Evolutionary conservation across 2,113 vertebrate genomes (phyloP).

Genomic region (Dasyornis broadbenti): DNA sequence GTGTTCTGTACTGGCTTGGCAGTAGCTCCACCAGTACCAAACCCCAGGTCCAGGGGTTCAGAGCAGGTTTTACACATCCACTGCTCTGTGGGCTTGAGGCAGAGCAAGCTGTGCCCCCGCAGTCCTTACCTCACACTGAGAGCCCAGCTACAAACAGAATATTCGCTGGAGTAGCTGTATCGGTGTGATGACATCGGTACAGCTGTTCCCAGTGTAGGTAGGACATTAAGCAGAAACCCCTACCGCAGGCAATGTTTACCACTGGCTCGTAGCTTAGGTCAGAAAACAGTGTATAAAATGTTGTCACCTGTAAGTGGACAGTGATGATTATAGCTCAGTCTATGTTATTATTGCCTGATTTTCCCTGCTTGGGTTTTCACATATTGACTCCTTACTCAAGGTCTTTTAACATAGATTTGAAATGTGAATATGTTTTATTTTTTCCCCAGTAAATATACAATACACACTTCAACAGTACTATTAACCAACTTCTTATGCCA

Average conservation of each 20-base stretch:
- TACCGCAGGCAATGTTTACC: neutral
- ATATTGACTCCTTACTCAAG: slow-evolving; percentile 60
- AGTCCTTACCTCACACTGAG: neutral
- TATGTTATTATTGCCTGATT: slow-evolving; percentile 63
- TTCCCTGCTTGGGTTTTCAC: slow-evolving; percentile 17
- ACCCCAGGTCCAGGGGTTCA: neutral
- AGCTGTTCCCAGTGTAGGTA: neutral
- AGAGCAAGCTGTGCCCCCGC: neutral
- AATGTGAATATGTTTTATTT: slow-evolving; percentile 81
- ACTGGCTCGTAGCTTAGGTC: neutral
- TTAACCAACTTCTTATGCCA: slow-evolving; percentile 73
- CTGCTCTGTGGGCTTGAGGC: neutral
- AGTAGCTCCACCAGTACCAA: neutral
- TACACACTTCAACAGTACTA: slow-evolving; percentile 80
- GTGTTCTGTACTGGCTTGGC: neutral
- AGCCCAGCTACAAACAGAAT: neutral
- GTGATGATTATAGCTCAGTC: slow-evolving; percentile 58
- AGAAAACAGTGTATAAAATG: neutral
- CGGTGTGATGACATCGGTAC: neutral
- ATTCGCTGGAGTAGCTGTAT: neutral
- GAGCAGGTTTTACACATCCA: neutral
- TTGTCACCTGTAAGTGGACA: slow-evolving; percentile 63
- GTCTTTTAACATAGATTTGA: slow-evolving; percentile 73
- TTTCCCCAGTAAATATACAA: slow-evolving; percentile 81
- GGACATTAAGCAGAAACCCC: neutral